Evolutionary conservation across 2,888 invertebrate species (phyloP), one percentile per base, ranked within the genome.

Genomic region (Polymixis lichenea): DNA sequence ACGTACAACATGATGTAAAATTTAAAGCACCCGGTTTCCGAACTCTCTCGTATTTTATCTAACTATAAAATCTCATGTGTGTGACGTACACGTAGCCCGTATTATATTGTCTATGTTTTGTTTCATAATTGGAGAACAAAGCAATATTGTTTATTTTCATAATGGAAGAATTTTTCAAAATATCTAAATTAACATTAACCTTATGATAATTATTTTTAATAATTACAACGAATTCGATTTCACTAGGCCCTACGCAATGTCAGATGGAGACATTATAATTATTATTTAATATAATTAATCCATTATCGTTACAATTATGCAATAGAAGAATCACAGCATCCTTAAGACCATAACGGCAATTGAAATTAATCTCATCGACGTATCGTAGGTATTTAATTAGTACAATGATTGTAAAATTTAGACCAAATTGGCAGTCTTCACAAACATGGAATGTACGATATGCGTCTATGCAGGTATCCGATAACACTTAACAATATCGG

Each of bases 321-420:
- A 96, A 96, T 96, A 96, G 95, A 96, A 96, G 95, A 96, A 96
- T 96, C 96, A 96, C 96, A 96, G 96, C 96, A 95, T 96, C 92
- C 94, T 96, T 95, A 96, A 95, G 96, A 96, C 95, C 95, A 94
- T 96, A 95, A 94, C 93, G 95, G 95, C 94, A 94, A 95, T 95
- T 94, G 94, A 95, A 96, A 96, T 94, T 91, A 95, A 95, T 95
- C 93, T 95, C 94, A 94, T 94, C 95, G 95, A 95, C 95, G 94
- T 95, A 95, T 95, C 95, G 95, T 95, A 95, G 93, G 93, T 95
- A 94, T 93, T 94, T 95, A 94, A 94, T 91, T 92, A 94, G 90
- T 94, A 94, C 92, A 94, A 94, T 95, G 94, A 94, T 95, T 96
- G 95, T 96, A 96, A 95, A 96, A 96, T 96, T 96, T 96, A 96